Evolutionary conservation across 2,797 vertebrate genomes (phyloP), one percentile per base, ranked within the genome.

Genomic region (Molothrus ater): DNA sequence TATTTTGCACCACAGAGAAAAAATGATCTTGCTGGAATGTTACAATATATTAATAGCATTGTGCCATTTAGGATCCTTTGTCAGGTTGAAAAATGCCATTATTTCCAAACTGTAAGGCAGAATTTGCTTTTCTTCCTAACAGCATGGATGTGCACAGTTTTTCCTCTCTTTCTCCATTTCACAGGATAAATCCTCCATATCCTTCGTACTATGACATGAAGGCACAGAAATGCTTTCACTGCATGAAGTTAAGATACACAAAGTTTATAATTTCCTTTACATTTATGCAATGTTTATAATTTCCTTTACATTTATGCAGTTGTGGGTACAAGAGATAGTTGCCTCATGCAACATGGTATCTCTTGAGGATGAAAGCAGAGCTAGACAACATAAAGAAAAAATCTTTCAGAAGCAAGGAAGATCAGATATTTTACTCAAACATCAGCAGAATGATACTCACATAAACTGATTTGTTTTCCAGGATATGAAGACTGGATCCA

Each of bases 401-500:
- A 98, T 92, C 96, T 98, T 17, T 98, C 98, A 19, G 98, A 98
- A 86, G 97, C 98, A 86, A 98, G 98, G 96, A 98, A 98, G 57
- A 98, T 98, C 97, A 97, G 97, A 0, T 98, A 98, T 96, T 98
- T 99, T 95, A 98, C 95, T 50, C 98, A 98, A 57, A 98, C 98
- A 97, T 97, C 98, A 31, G 97, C 97, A 4, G 98, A 98, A 64
- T 95, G 97, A 8, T 98, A 98, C 4, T 98, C 98, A 4, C 98
- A 98, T 95, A 98, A 98, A 75, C 94, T 98, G 94, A 97, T 98
- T 86, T 98, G 98, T 96, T 98, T 99, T 96, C 98, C 98, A 97
- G 98, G 98, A 96, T 98, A 98, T 59, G 98, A 98, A 98, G 98
- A 80, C 98, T 98, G 98, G 98, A 98, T 97, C 94, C 17, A 1